Evolutionary conservation across 1,140 invertebrate genomes (phyloP).

Genomic region (Portunus trituberculatus): DNA sequence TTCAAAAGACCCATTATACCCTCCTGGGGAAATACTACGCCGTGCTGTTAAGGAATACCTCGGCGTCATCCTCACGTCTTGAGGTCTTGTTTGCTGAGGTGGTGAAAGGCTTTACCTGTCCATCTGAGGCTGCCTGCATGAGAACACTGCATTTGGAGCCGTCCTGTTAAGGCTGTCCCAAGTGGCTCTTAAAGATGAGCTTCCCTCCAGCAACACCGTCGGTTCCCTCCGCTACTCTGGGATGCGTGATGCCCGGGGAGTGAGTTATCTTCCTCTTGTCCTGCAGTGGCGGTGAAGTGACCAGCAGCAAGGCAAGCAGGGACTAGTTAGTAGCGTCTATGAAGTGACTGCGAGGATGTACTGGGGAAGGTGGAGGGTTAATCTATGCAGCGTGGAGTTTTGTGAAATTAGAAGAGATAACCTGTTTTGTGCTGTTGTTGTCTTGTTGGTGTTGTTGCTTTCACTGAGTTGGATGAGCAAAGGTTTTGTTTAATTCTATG

Average conservation of each 20-base stretch:
- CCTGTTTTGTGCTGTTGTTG: no score
- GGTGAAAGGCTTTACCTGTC: not conserved
- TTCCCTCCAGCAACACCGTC: not conserved
- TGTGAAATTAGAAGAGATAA: not conserved
- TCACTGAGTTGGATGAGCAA: not conserved
- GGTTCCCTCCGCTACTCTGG: not conserved
- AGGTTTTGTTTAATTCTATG: not conserved
- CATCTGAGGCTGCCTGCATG: not conserved
- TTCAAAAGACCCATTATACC: not conserved
- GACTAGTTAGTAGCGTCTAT: not conserved
- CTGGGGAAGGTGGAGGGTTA: not conserved
- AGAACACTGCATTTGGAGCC: not conserved
- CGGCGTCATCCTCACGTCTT: not conserved
- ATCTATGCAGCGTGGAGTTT: not conserved
- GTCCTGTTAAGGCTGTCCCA: not conserved
- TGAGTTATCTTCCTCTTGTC: not conserved
- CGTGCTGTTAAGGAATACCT: not conserved
- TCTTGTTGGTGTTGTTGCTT: no score
- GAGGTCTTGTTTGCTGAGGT: not conserved
- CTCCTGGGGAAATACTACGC: not conserved
- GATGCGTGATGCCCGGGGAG: not conserved
- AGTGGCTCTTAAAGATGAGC: constrained; percentile 13
- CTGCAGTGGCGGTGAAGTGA: not conserved
- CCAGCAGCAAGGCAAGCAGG: not conserved
- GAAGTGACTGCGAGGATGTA: not conserved